These are phyloP conservation scores for Pampusana beccarii DNA, from an alignment of 2,113 vertebrate species.

Conservation along the genomic window DNA sequence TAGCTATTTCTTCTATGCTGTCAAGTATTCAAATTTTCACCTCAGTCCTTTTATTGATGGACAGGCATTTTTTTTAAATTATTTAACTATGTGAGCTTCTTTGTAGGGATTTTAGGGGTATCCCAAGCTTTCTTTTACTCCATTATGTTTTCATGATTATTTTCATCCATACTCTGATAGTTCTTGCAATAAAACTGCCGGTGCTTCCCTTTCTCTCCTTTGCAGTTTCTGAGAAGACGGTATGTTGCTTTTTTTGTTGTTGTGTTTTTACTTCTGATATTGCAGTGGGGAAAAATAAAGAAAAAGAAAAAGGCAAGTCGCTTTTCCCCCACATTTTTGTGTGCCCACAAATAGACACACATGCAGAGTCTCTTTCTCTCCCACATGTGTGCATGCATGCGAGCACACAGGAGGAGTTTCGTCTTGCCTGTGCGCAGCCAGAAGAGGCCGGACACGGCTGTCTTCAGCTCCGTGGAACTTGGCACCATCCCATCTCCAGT, in stretches of 20 bases:
- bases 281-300: not conserved
- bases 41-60: not conserved
- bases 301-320: not conserved
- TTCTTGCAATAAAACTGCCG: not conserved
- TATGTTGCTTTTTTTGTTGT: not conserved
- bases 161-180: not conserved
- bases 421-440: conserved; percentile 41
- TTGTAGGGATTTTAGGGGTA: not conserved
- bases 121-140: not conserved
- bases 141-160: not conserved
- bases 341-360: not conserved
- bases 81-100: not conserved
- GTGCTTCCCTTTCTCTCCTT: not conserved
- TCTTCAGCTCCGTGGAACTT: conserved; percentile 75
- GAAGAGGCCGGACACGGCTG: conserved; percentile 51
- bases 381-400: not conserved
- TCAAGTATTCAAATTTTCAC: conserved; percentile 4
- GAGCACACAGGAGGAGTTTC: conserved; percentile 45
- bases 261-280: not conserved
- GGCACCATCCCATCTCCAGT: conserved; percentile 71
- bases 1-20: not conserved
- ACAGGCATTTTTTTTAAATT: not conserved
- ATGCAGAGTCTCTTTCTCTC: not conserved
- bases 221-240: not conserved
- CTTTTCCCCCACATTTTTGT: not conserved